Base-by-base conservation (phyloP, 2,888 invertebrate species). In the Carterocephalus palaemon region DNA sequence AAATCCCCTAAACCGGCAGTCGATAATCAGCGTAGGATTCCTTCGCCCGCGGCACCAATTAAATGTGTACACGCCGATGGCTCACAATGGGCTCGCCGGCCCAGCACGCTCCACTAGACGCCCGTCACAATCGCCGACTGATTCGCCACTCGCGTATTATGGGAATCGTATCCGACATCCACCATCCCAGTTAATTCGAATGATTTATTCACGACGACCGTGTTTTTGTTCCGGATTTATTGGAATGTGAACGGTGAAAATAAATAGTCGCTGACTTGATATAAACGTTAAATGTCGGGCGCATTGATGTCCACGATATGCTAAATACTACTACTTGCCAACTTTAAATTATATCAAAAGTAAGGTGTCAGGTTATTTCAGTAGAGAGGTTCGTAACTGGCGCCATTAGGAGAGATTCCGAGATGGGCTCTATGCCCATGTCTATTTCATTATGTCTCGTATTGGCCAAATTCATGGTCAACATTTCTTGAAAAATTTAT, bases 51-150 rank as follows among this genome's bases (percentile, higher is more conserved):
- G 56, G 61, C 72, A 72, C 71, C 85, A 85, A 85, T 85, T 85
- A 85, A 85, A 85, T 81, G 73, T 75, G 67, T 73, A 72, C 84
- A 73, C 73, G 58, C 73, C 67, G 65, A 34, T 73, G 73, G 53
- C 50, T 76, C 70, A 62, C 64, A 84, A 85, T 82, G 60, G 57
- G 53, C 56, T 48, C 39, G 52, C 60, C 29, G 23, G 16, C 37
- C 45, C 45, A 37, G 38, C 32, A 46, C 45, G 36, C 40, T 33
- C 23, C 29, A 24, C 29, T 48, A 43, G 29, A n/a, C 34, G 15
- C 34, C 12, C 34, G 42, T 28, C 42, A 41, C 42, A 38, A 33
- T 46, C 43, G 51, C 34, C 48, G 53, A 36, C 36, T 43, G 42
- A 43, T 43, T 43, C 34, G 42, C 34, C 29, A 43, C 42, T 43